These are phyloP conservation scores for Phenganax marumi DNA, from an alignment of 92 coral and sea anemone species.

Conservation along the genomic window DNA sequence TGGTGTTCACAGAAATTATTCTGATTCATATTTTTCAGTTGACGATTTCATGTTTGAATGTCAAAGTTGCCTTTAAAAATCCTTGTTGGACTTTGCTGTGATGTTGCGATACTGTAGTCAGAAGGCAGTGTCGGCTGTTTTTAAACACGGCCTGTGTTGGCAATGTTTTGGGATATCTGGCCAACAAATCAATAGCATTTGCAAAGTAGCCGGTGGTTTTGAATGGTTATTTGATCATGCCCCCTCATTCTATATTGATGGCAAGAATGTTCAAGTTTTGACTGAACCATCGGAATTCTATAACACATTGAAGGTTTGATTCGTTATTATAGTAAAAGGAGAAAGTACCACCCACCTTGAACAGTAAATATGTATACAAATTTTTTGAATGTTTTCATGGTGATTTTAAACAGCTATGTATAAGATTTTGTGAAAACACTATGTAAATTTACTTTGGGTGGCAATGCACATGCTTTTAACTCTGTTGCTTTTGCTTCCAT, in stretches of 20 bases:
- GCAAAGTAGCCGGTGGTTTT: neutral
- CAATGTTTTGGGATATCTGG: neutral
- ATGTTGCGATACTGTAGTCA: neutral
- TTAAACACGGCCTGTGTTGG: neutral
- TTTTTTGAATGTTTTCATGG: too few relatives aligned
- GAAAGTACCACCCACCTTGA: neutral
- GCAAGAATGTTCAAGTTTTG: slow-evolving; percentile 74
- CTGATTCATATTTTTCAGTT: too few relatives aligned
- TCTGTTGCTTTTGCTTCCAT: neutral
- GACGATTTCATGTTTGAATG: neutral
- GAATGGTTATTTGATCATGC: slow-evolving; percentile 59
- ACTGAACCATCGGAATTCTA: slow-evolving; percentile 75
- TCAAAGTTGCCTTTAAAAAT: neutral
- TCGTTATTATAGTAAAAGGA: neutral
- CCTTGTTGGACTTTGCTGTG: neutral
- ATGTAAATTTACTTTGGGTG: too few relatives aligned
- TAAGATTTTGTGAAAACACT: too few relatives aligned
- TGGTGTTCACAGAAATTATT: too few relatives aligned
- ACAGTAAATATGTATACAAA: neutral
- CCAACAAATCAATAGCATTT: neutral
- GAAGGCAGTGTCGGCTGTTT: neutral
- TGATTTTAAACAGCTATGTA: too few relatives aligned
- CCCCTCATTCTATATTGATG: slow-evolving; percentile 70
- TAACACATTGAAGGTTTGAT: slow-evolving; percentile 68
- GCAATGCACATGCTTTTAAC: neutral